These are phyloP conservation scores for Brachyptera risi DNA, from an alignment of 2,888 invertebrate genomes.

Conservation along the genomic window DNA sequence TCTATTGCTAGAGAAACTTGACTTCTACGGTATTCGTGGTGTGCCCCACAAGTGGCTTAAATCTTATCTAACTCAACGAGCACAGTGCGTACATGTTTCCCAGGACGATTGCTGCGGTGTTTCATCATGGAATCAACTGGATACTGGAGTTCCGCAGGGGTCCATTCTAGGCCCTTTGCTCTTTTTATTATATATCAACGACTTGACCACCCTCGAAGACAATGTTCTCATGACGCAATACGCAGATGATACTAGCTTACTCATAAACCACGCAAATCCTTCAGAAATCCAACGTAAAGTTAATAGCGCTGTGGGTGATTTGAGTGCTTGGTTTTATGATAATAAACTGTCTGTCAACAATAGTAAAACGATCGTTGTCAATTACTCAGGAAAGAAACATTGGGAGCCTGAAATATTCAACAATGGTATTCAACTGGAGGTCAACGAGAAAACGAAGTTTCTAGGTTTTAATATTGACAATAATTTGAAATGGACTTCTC, in stretches of 20 bases:
- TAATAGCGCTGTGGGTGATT: too few species aligned
- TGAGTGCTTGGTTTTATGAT: too few species aligned
- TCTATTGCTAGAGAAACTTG: constrained; percentile 18
- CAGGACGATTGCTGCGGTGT: not conserved
- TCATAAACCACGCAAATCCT: too few species aligned
- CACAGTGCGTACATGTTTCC: constrained; percentile 1
- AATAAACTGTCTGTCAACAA: too few species aligned
- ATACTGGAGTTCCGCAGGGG: constrained; percentile 1
- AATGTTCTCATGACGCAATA: not conserved
- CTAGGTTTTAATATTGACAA: too few species aligned
- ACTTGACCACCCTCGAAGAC: not conserved
- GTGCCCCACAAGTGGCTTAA: not conserved
- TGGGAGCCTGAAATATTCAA: too few species aligned
- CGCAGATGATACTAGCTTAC: not conserved
- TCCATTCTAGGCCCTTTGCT: constrained; percentile 3
- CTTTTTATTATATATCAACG: not conserved
- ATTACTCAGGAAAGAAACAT: too few species aligned
- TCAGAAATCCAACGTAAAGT: too few species aligned
- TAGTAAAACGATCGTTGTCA: too few species aligned
- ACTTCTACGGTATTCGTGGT: constrained; percentile 21
- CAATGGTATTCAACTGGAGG: too few species aligned
- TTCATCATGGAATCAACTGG: not conserved
- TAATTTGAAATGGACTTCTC: too few species aligned
- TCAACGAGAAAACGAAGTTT: too few species aligned
- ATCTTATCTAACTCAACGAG: constrained; percentile 17